phyloP scores from a whole-genome alignment of 1,140 invertebrate species.

The Cyclargus thomasi region DNA sequence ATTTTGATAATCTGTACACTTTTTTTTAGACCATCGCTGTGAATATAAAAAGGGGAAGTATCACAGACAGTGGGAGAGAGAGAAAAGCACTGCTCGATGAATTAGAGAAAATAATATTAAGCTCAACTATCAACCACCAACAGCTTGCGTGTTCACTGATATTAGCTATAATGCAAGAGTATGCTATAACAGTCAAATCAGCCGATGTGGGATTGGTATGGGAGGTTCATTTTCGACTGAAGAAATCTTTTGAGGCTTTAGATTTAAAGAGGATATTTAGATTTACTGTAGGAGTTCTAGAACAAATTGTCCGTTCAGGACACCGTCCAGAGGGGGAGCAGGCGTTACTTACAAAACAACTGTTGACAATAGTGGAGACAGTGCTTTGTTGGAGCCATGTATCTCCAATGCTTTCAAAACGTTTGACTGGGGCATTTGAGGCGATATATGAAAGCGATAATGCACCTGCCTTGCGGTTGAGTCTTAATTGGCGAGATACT shows the following conservation, averaged over 20 bases:
- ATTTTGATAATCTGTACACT: conserved; percentile 36
- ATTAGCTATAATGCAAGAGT: conserved; percentile 89
- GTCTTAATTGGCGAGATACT: conserved; percentile 82
- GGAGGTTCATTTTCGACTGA: conserved; percentile 90
- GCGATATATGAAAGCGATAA: conserved; percentile 81
- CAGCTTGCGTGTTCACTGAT: conserved; percentile 88
- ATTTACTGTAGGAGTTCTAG: conserved; percentile 70
- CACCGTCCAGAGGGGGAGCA: conserved; percentile 69
- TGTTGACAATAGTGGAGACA: conserved; percentile 84
- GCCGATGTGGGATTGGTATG: conserved; percentile 90
- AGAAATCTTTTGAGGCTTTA: conserved; percentile 87
- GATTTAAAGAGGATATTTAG: conserved; percentile 88
- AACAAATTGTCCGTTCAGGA: conserved; percentile 73
- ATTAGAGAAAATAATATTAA: conserved; percentile 68
- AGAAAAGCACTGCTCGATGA: conserved; percentile 83
- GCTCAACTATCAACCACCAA: conserved; percentile 75
- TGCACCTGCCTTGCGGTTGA: conserved; percentile 79
- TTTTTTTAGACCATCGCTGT: conserved; percentile 88
- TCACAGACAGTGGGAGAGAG: conserved; percentile 82
- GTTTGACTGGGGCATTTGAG: conserved; percentile 83
- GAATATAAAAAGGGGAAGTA: conserved; percentile 88
- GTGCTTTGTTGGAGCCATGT: conserved; percentile 86
- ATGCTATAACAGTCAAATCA: conserved; percentile 88
- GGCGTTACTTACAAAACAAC: conserved; percentile 76
- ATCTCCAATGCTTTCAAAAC: conserved; percentile 78